Evolutionary conservation across 2,797 vertebrate species (phyloP).

Genomic region (Chelon auratus): DNA sequence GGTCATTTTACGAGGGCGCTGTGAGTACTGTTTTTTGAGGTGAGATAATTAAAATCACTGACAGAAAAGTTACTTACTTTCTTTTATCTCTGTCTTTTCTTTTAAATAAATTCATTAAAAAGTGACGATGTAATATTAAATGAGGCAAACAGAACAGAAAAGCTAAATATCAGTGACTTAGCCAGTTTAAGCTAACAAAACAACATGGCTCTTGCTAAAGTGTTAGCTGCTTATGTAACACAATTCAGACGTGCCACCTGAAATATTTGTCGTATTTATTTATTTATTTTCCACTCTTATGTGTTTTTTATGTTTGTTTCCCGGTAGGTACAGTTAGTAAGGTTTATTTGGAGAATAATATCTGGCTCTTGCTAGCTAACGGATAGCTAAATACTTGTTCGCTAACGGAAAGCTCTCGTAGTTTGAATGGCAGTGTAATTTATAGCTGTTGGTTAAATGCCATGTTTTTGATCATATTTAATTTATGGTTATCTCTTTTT

Average conservation of each 20-base stretch:
- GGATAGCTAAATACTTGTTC: not conserved
- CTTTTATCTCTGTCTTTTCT: too few relatives aligned
- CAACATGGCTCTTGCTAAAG: not conserved
- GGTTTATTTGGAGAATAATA: not conserved
- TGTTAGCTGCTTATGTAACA: not conserved
- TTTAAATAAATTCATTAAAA: too few relatives aligned
- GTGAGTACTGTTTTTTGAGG: slow-evolving; percentile 4
- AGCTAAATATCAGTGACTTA: not conserved
- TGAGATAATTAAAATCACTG: slow-evolving; percentile 17
- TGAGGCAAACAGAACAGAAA: not conserved
- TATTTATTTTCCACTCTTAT: not conserved
- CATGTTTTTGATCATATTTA: not conserved
- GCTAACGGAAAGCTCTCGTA: slow-evolving; percentile 1
- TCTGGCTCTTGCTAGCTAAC: not conserved
- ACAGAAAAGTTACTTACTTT: not conserved
- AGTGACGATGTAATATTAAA: too few relatives aligned
- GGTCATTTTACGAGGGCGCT: not conserved
- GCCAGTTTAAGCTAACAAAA: not conserved
- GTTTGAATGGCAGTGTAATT: not conserved
- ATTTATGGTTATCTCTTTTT: fast-evolving
- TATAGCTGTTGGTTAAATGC: not conserved
- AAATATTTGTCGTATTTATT: too few relatives aligned
- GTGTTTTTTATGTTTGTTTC: not conserved
- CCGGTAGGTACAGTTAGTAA: not conserved
- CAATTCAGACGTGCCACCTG: too few relatives aligned